Evolutionary conservation across 1,140 invertebrate species (phyloP).

Genomic region (Penaeus indicus): DNA sequence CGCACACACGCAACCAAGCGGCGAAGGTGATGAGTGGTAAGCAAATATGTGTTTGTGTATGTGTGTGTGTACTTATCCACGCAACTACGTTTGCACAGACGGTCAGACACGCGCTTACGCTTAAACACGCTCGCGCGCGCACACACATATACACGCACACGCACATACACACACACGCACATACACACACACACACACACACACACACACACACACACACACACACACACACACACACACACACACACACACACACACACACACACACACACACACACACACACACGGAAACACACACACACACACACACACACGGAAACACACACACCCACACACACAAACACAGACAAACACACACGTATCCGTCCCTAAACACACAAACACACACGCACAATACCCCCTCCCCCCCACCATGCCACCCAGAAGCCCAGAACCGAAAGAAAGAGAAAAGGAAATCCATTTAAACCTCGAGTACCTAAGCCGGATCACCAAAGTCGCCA

Average conservation of each 20-base stretch:
- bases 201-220: slow-evolving; percentile 34
- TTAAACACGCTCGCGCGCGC: neutral
- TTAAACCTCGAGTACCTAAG: too few species aligned
- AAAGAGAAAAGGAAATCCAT: too few species aligned
- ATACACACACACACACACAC: slow-evolving; percentile 26
- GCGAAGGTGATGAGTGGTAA: too few species aligned
- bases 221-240: neutral
- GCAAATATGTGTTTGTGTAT: neutral
- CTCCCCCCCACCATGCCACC: too few species aligned
- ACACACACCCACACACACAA: slow-evolving; percentile 4
- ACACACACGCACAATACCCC: too few species aligned
- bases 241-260: neutral
- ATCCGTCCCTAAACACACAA: too few species aligned
- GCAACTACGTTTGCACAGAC: neutral
- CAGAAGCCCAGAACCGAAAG: too few species aligned
- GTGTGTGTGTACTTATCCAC: neutral
- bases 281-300: too few species aligned
- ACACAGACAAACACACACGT: neutral
- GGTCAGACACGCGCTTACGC: slow-evolving; percentile 12
- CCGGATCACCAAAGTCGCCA: too few species aligned
- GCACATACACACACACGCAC: slow-evolving; percentile 43
- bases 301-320: neutral
- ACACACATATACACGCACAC: slow-evolving; percentile 14
- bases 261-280: neutral
- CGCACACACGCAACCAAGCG: slow-evolving; percentile 7